These are phyloP conservation scores for Steatocranus sp. DNA, from an alignment of 2,797 vertebrate genomes.

Conservation along the genomic window DNA sequence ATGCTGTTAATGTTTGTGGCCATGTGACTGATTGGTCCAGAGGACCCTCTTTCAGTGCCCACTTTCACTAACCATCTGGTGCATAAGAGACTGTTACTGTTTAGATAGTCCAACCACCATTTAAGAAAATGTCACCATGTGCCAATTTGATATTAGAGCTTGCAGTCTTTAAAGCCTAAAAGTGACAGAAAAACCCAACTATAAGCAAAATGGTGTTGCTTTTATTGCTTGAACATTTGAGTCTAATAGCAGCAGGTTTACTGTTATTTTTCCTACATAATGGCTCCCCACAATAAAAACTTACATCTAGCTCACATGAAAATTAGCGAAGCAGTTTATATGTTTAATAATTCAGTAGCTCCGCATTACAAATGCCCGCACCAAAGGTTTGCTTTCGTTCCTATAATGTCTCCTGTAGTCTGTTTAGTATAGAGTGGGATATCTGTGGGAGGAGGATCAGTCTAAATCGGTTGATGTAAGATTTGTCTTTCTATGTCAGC, in stretches of 20 bases:
- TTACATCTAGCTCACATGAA: background rate
- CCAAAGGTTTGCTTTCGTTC: background rate
- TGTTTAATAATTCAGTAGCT: background rate
- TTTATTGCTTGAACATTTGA: background rate
- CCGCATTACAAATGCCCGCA: background rate
- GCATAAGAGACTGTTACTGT: background rate
- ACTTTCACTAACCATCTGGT: slow-evolving; percentile 35
- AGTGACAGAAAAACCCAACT: background rate
- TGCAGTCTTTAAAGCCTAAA: background rate
- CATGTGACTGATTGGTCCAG: slow-evolving; percentile 22
- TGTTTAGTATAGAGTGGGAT: background rate
- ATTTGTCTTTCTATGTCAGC: background rate
- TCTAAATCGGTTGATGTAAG: background rate
- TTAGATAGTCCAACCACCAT: background rate
- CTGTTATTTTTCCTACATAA: background rate
- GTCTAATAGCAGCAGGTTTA: background rate
- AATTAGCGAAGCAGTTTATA: background rate
- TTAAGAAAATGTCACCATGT: background rate
- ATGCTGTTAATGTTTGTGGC: background rate
- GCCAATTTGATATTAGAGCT: background rate
- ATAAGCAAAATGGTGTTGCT: background rate
- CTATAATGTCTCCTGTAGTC: background rate
- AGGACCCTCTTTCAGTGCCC: background rate
- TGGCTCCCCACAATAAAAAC: background rate
- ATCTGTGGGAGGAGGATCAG: background rate